A percentile compares a stretch with the other conserved stretches of the same genome.
These are phyloP conservation scores for Cartodere bifasciata DNA, from an alignment of 2,888 invertebrate species.

Conservation along the genomic window DNA sequence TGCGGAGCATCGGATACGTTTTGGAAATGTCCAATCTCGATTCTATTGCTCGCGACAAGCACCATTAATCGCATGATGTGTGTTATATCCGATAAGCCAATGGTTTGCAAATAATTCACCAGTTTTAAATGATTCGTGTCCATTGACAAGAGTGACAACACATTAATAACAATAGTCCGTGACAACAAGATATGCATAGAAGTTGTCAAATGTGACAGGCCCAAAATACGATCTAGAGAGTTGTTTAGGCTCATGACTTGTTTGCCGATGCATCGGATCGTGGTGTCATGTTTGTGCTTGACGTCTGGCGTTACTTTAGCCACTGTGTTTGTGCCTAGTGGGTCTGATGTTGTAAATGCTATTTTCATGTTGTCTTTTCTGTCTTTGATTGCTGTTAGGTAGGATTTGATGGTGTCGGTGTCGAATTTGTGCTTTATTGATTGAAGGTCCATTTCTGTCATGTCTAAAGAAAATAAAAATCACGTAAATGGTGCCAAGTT, in stretches of 20 bases:
- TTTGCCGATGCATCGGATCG: constrained; percentile 34
- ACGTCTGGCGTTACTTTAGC: constrained; percentile 28
- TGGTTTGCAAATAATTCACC: constrained; percentile 28
- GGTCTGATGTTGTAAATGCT: constrained; percentile 38
- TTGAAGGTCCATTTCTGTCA: constrained; percentile 27
- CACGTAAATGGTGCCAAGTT: no score
- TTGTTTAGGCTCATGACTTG: constrained; percentile 38
- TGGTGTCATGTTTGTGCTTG: constrained; percentile 23
- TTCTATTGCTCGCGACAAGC: constrained; percentile 42
- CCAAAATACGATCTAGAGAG: constrained; percentile 38
- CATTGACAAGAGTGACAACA: constrained; percentile 35
- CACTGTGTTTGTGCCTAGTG: constrained; percentile 39
- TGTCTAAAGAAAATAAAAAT: constrained; percentile 20
- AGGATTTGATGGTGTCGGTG: constrained; percentile 25
- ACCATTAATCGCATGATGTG: constrained; percentile 47
- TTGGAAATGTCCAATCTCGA: constrained; percentile 31
- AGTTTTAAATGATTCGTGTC: constrained; percentile 27
- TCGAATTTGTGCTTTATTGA: constrained; percentile 23
- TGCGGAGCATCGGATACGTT: constrained; percentile 21
- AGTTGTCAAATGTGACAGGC: constrained; percentile 38
- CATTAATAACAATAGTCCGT: constrained; percentile 42
- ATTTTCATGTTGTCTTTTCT: constrained; percentile 30
- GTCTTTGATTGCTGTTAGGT: constrained; percentile 31
- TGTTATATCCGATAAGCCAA: constrained; percentile 43
- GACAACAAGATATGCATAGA: constrained; percentile 43